Evolutionary conservation across 2,113 vertebrate genomes (phyloP).

Genomic region (Callionymus lyra): DNA sequence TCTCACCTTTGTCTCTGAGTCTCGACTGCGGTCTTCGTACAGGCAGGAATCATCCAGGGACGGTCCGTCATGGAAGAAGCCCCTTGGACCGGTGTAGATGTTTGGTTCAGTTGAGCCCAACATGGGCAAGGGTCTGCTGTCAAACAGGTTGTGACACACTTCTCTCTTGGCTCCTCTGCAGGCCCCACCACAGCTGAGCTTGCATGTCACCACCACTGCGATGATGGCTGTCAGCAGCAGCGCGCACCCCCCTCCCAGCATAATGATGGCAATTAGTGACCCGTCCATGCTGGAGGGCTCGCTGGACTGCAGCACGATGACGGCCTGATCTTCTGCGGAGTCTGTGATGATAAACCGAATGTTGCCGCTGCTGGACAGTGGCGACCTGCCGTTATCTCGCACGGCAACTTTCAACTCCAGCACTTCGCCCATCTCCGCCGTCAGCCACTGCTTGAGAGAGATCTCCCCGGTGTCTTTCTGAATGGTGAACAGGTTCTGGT

Average conservation of each 20-base stretch:
- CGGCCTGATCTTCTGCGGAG: constrained; percentile 55
- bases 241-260: constrained; percentile 52
- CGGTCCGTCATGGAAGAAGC: constrained; percentile 43
- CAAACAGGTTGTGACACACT: constrained; percentile 38
- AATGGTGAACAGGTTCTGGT: constrained; percentile 43
- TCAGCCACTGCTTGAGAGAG: constrained; percentile 41
- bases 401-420: constrained; percentile 47
- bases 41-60: constrained; percentile 50
- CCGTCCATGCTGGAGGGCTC: constrained; percentile 22
- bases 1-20: constrained; percentile 64
- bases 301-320: constrained; percentile 42
- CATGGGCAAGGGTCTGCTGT: constrained; percentile 27
- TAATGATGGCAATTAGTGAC: constrained; percentile 46
- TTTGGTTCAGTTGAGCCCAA: constrained; percentile 19
- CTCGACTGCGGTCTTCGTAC: constrained; percentile 56
- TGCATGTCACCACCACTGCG: constrained; percentile 52
- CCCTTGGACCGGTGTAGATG: constrained; percentile 34
- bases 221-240: constrained; percentile 62
- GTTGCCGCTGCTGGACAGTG: constrained; percentile 30
- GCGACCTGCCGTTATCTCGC: constrained; percentile 47
- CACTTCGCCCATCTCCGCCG: constrained; percentile 30
- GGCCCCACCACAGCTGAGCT: constrained; percentile 15
- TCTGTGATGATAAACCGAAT: constrained; percentile 48
- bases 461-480: constrained; percentile 53
- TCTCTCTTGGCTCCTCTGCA: constrained; percentile 49